Percentiles rank a stretch among this genome's conserved stretches.
Evolutionary conservation across 2,797 vertebrate species (phyloP).

Genomic region (Semaprochilodus insignis): DNA sequence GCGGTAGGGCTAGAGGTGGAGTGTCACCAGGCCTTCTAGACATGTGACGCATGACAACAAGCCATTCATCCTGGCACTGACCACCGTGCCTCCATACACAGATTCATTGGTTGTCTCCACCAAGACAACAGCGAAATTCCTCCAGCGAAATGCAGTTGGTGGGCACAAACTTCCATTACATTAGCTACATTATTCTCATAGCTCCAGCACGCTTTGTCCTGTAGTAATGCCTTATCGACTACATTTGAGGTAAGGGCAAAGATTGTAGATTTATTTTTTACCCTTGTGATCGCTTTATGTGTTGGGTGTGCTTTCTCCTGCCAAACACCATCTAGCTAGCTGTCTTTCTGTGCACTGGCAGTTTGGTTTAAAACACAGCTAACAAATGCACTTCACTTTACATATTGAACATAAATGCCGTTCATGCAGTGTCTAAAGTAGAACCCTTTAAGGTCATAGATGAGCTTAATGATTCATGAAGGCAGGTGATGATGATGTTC

Average conservation of each 20-base stretch:
- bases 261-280: too few species aligned
- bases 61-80: too few species aligned
- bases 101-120: too few species aligned
- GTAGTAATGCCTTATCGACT: neutral
- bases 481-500: constrained; percentile 16
- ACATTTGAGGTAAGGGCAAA: too few species aligned
- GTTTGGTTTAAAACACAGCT: neutral
- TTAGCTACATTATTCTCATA: neutral
- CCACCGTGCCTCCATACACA: too few species aligned
- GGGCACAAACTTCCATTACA: too few species aligned
- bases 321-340: constrained; percentile 3
- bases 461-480: constrained; percentile 27
- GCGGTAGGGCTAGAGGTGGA: too few species aligned
- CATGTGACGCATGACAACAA: too few species aligned
- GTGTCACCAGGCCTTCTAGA: too few species aligned
- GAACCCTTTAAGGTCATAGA: constrained; percentile 8
- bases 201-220: neutral
- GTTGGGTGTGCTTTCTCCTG: constrained; percentile 4
- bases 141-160: too few species aligned
- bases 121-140: too few species aligned
- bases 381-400: neutral
- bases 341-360: neutral
- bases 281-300: neutral
- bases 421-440: neutral
- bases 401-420: constrained; percentile 4